Evolutionary conservation across 2,797 vertebrate species (phyloP), one percentile per base, ranked within the genome.

Genomic region (Hypotaenidia okinawae): DNA sequence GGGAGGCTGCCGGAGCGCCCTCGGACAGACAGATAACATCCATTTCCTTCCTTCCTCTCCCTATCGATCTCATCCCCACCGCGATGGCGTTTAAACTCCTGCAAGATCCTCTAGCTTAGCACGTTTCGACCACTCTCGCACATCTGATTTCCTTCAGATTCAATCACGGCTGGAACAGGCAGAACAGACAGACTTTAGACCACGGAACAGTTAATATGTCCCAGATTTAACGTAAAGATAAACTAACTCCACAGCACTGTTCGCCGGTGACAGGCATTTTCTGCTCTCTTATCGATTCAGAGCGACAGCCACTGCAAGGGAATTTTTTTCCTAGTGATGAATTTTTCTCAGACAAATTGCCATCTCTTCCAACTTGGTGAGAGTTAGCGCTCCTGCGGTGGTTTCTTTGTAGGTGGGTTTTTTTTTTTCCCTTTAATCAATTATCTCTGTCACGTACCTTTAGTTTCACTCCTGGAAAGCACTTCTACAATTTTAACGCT

Each of bases 61-160:
- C 90, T 70, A 90, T 77, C 84, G 88, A 89, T 87, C 93, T 57
- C 89, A 58, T 90, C 81, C 83, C 67, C 81, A 35, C 58, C 55
- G 67, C 77, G 22, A 59, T 5, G 93, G 90, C 84, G 90, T 67
- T 92, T 90, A 84, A 89, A 93, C 64, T 87, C 92, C 5, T 22
- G 93, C 92, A 52, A 69, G 92, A 87, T 92, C 81, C 75, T 70
- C 78, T 10, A 76, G 84, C 75, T 94, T 93, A 93, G 95, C 92
- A 49, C 93, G 75, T 95, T 94, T 81, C 96, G 90, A 90, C 92
- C 94, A 52, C 92, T 80, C 94, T 37, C n/a, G 78, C 94, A 89
- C 96, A 95, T 97, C 95, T 96, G 96, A 97, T 97, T 96, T 87
- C 75, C 95, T 87, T 96, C 95, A 94, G 81, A 87, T 92, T 85